A percentile compares a stretch with the other conserved stretches of the same genome.
Conservation (phyloP, 2,888 invertebrate genomes). For the Apoda limacodes region DNA sequence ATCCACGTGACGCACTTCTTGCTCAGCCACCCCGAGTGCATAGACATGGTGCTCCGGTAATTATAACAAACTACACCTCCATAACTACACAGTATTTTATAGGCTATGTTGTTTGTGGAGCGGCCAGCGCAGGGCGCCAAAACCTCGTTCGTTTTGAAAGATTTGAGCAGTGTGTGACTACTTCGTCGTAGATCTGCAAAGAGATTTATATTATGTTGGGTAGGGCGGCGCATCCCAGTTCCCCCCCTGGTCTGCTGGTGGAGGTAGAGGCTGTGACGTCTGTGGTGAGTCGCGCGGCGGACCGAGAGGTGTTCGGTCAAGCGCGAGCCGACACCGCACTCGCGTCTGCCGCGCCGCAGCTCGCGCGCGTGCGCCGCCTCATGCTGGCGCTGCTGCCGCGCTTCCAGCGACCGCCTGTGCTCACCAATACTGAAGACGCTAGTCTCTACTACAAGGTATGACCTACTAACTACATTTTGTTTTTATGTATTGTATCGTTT, state of each 20-base stretch:
- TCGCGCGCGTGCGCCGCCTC: conserved; percentile 78
- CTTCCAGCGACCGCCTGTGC: conserved; percentile 61
- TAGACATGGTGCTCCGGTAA: conserved; percentile 80
- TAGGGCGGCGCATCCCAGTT: conserved; percentile 66
- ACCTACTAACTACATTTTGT: no score
- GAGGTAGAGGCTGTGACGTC: conserved; percentile 84
- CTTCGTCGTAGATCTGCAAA: no score
- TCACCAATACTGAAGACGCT: conserved; percentile 24
- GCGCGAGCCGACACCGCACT: conserved; percentile 39
- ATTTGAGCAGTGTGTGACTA: no score
- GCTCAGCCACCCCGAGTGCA: conserved; percentile 83
- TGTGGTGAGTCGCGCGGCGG: conserved; percentile 77
- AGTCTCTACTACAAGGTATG: conserved; percentile 43
- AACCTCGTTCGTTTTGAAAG: no score
- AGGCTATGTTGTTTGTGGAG: no score
- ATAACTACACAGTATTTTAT: no score
- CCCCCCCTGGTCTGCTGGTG: conserved; percentile 74
- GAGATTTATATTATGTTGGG: no score
- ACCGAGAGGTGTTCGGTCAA: conserved; percentile 50
- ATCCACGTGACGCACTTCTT: conserved; percentile 85
- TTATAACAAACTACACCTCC: no score
- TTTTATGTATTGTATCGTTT: no score
- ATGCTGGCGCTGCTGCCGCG: conserved; percentile 81
- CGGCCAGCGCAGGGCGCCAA: no score
- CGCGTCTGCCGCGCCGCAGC: conserved; percentile 63